Base-by-base conservation (phyloP, 2,113 vertebrate species). In the Xiphophorus couchianus region DNA sequence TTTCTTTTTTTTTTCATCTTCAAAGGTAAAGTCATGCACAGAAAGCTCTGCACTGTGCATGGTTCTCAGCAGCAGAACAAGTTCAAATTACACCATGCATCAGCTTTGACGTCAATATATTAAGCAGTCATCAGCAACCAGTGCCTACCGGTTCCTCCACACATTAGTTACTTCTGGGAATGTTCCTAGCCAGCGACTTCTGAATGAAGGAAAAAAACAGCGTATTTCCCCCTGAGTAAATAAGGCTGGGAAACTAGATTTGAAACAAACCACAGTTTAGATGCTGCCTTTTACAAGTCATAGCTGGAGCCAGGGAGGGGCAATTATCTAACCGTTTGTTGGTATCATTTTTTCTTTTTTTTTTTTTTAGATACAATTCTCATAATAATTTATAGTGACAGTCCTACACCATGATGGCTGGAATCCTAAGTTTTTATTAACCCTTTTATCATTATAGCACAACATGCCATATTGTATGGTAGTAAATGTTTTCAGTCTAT, bases 41-140 rank as follows among this genome's bases (percentile, higher is more conserved):
- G 44, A 48, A 48, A 48, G 44, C 15, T 51, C 29, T 30, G 9
- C 14, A 13, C 48, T 63, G 3, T 44, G 17, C 4, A n/a, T n/a
- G 64, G 64, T 22, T 17, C 30, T 64, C 1, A 44, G 27, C 63
- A 44, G 58, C 30, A 29, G 31, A 19, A 27, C 30, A 68, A 27
- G 48, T 77, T 74, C 17, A 54, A 62, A 33, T 80, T 48, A 73
- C 54, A 67, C 64, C 68, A 67, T 75, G 60, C 31, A 28, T 48
- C 62, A 71, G 44, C 31, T 44, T 73, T 74, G 62, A 82, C 44
- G 33, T 66, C 54, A 51, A 65, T 28, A 74, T 25, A n/a, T 48
- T 48, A 68, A 74, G 31, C 27, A 37, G 7, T 64, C 19, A 28
- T 8, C 65, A 42, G n/a, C n/a, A 29, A 15, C 28, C 73, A 68